These are phyloP conservation scores for Spilosoma lubricipeda DNA, from an alignment of 2,888 invertebrate genomes.

Conservation along the genomic window DNA sequence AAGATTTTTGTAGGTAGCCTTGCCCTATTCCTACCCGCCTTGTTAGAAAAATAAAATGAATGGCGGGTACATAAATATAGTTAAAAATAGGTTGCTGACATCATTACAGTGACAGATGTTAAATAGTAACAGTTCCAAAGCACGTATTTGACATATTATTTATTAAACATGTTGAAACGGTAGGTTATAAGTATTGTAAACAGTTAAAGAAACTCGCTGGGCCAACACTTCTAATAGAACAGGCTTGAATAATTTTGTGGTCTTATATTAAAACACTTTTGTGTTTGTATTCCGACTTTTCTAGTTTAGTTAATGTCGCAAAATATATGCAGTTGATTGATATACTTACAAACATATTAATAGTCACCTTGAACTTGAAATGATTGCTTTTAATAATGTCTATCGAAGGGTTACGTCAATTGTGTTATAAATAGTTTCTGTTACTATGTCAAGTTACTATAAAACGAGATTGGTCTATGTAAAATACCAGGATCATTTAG, in stretches of 20 bases:
- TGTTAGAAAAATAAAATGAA: not conserved
- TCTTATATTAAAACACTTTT: not conserved
- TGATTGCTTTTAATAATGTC: not conserved
- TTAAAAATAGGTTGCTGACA: not conserved
- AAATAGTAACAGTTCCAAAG: not conserved
- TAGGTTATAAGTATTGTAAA: not conserved
- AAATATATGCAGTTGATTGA: not conserved
- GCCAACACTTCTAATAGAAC: not conserved
- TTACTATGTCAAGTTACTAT: not conserved
- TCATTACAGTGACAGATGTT: not conserved
- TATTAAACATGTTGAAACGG: not conserved
- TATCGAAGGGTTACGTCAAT: not conserved
- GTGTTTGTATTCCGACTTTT: not conserved
- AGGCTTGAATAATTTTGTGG: not conserved
- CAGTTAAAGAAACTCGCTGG: not conserved
- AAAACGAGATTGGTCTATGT: not conserved
- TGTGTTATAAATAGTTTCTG: not conserved
- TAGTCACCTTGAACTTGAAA: slow-evolving; percentile 1
- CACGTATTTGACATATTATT: not conserved
- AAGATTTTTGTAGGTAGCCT: not conserved
- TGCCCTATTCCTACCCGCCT: not conserved
- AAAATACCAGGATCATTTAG: not conserved
- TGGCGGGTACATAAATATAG: not conserved
- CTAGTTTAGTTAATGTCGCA: not conserved
- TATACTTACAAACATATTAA: not conserved